phyloP scores from a whole-genome alignment of 1,140 invertebrate genomes.

The Orius laevigatus region DNA sequence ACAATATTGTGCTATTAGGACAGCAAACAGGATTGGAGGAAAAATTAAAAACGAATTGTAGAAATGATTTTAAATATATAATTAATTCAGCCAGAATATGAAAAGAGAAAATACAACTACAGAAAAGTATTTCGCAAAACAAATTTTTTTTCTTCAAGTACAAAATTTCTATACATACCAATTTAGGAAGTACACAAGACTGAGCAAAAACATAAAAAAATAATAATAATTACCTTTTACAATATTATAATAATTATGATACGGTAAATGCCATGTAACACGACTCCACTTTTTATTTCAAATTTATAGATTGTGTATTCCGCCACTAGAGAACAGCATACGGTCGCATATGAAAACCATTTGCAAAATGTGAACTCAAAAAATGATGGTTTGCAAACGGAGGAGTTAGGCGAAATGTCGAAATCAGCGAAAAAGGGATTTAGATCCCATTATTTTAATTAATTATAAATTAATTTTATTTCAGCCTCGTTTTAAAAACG shows the following conservation, averaged over 20 bases:
- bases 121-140: slow-evolving; percentile 8
- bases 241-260: slow-evolving; percentile 12
- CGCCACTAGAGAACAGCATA: slow-evolving; percentile 6
- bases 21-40: background rate
- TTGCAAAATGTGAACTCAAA: background rate
- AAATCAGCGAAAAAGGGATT: background rate
- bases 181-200: slow-evolving; percentile 13
- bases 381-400: background rate
- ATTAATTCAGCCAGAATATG: slow-evolving; percentile 12
- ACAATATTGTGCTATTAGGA: too few species aligned
- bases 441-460: background rate
- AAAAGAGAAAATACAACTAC: slow-evolving; percentile 15
- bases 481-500: too few species aligned
- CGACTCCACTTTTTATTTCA: slow-evolving; percentile 10
- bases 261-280: slow-evolving; percentile 16
- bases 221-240: slow-evolving; percentile 9
- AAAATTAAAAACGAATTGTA: slow-evolving; percentile 8
- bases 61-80: slow-evolving; percentile 9
- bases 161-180: slow-evolving; percentile 7
- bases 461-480: background rate
- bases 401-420: background rate
- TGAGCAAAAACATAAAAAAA: slow-evolving; percentile 15
- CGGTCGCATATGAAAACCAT: slow-evolving; percentile 1
- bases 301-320: slow-evolving; percentile 3
- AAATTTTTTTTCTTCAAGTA: slow-evolving; percentile 9